Percentiles rank a stretch among this genome's conserved stretches.
Evolutionary conservation across 2,113 vertebrate species (phyloP).

Genomic region (Gyps fulvus): DNA sequence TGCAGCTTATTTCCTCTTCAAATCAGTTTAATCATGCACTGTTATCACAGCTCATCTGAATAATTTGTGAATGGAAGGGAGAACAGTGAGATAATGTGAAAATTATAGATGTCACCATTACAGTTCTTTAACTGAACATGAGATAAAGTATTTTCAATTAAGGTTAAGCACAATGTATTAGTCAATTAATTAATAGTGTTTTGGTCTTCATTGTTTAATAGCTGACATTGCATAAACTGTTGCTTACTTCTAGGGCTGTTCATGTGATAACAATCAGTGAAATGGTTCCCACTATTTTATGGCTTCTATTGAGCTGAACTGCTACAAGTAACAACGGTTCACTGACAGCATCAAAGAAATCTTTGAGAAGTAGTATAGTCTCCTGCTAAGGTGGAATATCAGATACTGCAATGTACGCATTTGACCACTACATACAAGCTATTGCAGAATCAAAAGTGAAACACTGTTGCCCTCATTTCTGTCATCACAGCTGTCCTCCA

Average conservation of each 20-base stretch:
- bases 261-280: background rate
- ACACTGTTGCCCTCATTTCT: background rate
- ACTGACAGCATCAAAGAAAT: background rate
- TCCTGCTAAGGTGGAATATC: background rate
- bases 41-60: background rate
- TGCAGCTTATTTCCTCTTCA: background rate
- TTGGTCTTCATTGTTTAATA: background rate
- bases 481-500: background rate
- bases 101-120: background rate
- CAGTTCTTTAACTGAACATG: background rate
- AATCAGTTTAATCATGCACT: background rate
- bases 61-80: background rate
- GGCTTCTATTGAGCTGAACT: background rate
- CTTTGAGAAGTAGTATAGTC: background rate
- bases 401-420: background rate
- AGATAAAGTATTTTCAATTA: background rate
- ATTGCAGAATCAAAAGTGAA: background rate
- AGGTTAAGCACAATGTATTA: background rate
- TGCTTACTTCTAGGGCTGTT: background rate
- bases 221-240: background rate
- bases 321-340: background rate
- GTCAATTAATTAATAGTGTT: background rate
- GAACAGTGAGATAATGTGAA: background rate
- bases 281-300: background rate
- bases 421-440: background rate